A percentile compares a stretch with the other conserved stretches of the same genome.
Conservation (phyloP, 2,113 vertebrate genomes). For the Anhinga rufa region DNA sequence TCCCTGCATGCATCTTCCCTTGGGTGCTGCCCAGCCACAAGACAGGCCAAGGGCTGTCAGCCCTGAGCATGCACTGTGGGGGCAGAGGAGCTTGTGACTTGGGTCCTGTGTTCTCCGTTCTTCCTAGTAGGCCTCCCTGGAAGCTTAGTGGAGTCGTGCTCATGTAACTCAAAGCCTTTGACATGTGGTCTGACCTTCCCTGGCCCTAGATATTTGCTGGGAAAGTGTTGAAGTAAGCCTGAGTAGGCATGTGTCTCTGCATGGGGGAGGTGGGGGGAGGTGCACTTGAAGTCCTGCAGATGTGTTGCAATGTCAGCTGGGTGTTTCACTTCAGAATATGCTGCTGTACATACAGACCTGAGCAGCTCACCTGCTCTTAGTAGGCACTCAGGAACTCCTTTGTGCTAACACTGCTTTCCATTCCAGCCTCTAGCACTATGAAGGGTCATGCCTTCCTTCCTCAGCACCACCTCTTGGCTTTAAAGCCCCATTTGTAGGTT, state of each 20-base stretch:
- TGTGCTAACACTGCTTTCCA: background rate
- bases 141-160: background rate
- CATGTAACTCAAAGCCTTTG: background rate
- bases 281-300: background rate
- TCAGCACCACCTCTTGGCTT: background rate
- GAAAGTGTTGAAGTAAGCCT: background rate
- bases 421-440: background rate
- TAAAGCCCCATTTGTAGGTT: background rate
- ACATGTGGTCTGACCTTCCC: background rate
- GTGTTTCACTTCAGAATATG: background rate
- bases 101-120: background rate
- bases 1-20: background rate
- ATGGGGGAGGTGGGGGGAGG: too few species aligned
- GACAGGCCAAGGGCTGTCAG: background rate
- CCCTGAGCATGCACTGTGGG: background rate
- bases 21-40: background rate
- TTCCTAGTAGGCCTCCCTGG: background rate
- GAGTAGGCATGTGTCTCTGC: accelerated
- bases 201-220: background rate
- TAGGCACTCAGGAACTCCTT: background rate
- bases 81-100: background rate
- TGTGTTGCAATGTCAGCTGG: background rate
- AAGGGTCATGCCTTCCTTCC: background rate
- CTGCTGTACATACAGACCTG: background rate
- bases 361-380: background rate